phyloP scores from a whole-genome alignment of 2,888 invertebrate genomes.

The Molanna angustata region DNA sequence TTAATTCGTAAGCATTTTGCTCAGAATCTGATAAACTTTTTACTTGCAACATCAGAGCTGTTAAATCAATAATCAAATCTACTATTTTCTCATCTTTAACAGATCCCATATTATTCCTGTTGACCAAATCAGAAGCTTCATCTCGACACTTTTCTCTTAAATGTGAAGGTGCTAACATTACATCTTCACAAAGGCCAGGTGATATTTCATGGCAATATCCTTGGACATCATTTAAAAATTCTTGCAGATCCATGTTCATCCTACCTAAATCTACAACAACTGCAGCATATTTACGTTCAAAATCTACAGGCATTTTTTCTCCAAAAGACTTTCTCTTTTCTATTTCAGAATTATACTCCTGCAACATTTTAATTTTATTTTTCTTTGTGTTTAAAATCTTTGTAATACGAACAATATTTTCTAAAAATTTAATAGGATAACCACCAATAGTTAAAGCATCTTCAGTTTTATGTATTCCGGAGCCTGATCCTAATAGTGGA shows the following conservation, averaged over 20 bases:
- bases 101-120: conserved; percentile 63
- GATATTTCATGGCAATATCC: conserved; percentile 81
- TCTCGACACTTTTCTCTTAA: conserved; percentile 83
- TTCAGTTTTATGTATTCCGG: conserved; percentile 47
- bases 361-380: conserved; percentile 73
- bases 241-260: conserved; percentile 85
- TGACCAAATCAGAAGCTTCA: conserved; percentile 79
- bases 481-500: conserved; percentile 63
- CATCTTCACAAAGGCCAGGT: conserved; percentile 80
- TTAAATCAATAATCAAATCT: conserved; percentile 80
- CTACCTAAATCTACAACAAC: conserved; percentile 86
- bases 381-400: conserved; percentile 83
- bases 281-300: conserved; percentile 86
- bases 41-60: conserved; percentile 86
- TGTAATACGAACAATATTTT: conserved; percentile 81
- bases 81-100: conserved; percentile 65
- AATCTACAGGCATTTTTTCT: conserved; percentile 77
- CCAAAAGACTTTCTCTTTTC: conserved; percentile 83
- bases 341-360: conserved; percentile 86
- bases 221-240: conserved; percentile 82
- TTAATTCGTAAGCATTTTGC: conserved; percentile 86
- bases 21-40: conserved; percentile 75
- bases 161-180: conserved; percentile 86
- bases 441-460: conserved; percentile 63
- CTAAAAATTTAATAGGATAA: conserved; percentile 81